These are phyloP conservation scores for Bursaphelenchus mucronatus DNA, from an alignment of 1,140 invertebrate genomes.

Conservation along the genomic window DNA sequence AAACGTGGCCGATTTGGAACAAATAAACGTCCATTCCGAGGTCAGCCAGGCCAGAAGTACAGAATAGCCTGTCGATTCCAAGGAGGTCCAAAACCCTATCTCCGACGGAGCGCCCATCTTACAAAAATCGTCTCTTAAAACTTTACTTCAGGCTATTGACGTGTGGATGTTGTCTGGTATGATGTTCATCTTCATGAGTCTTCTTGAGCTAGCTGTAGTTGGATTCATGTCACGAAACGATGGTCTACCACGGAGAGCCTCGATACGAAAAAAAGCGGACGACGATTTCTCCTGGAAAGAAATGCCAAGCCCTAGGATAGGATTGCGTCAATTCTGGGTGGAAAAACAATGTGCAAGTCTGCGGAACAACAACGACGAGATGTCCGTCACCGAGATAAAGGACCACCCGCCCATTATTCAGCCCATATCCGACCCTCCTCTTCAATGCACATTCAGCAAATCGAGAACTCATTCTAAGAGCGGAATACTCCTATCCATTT, in stretches of 20 bases:
- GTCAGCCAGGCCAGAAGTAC: too few species aligned
- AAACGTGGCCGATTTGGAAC: too few species aligned
- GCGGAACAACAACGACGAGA: slow-evolving; percentile 26
- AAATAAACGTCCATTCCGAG: too few species aligned
- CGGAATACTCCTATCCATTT: slow-evolving; percentile 6
- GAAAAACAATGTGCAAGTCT: slow-evolving; percentile 41
- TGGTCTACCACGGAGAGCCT: slow-evolving; percentile 38
- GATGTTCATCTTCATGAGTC: slow-evolving; percentile 59
- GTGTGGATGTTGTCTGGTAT: slow-evolving; percentile 52
- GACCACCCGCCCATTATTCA: slow-evolving; percentile 15
- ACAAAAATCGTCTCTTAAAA: too few species aligned
- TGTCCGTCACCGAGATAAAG: slow-evolving; percentile 11
- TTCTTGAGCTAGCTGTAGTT: slow-evolving; percentile 57
- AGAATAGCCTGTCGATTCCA: too few species aligned
- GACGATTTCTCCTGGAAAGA: slow-evolving; percentile 57
- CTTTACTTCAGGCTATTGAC: slow-evolving; percentile 29
- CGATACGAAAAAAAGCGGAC: slow-evolving; percentile 28
- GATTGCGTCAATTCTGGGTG: slow-evolving; percentile 48
- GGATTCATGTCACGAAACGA: slow-evolving; percentile 60
- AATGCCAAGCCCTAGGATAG: slow-evolving; percentile 54
- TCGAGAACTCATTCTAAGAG: slow-evolving; percentile 21
- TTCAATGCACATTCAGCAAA: slow-evolving; percentile 10
- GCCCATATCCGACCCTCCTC: slow-evolving; percentile 14
- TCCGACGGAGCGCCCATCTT: too few species aligned
- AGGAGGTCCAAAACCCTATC: too few species aligned